Conservation (phyloP, 2,888 invertebrate genomes). For the Caenorhabditis doughertyi region DNA sequence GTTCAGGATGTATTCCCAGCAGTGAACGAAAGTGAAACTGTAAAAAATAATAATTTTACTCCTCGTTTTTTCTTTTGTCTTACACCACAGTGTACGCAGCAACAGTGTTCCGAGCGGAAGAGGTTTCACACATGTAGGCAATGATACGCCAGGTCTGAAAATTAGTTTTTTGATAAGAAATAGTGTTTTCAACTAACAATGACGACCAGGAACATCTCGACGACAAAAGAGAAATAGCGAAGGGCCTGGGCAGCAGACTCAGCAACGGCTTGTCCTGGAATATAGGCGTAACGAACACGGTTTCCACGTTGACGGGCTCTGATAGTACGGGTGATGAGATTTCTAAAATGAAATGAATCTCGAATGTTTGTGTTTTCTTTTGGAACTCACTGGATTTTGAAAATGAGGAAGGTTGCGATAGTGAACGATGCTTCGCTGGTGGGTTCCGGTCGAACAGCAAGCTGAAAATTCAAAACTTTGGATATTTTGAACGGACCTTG, state of each 20-base stretch:
- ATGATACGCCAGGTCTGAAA: slow-evolving; percentile 40
- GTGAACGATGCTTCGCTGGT: not conserved
- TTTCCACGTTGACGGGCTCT: not conserved
- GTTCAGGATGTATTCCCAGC: slow-evolving; percentile 24
- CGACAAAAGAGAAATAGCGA: not conserved
- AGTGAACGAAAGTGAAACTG: slow-evolving; percentile 28
- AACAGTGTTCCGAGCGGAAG: slow-evolving; percentile 10
- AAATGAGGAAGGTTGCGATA: not conserved
- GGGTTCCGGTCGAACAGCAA: not conserved
- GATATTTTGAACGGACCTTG: no score
- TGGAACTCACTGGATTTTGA: slow-evolving; percentile 6
- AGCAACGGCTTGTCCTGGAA: slow-evolving; percentile 25
- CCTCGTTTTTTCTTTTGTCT: not conserved
- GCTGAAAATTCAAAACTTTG: not conserved
- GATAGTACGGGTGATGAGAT: not conserved
- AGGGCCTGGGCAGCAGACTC: not conserved
- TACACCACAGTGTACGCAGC: slow-evolving; percentile 28
- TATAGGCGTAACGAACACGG: not conserved
- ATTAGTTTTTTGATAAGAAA: not conserved
- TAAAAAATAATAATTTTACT: not conserved
- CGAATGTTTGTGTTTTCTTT: not conserved
- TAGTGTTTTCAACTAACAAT: slow-evolving; percentile 3
- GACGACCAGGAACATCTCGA: slow-evolving; percentile 20
- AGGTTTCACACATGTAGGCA: slow-evolving; percentile 17
- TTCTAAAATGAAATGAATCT: not conserved